Evolutionary conservation across 2,888 invertebrate genomes (phyloP).

Genomic region (Hedychridium roseum): DNA sequence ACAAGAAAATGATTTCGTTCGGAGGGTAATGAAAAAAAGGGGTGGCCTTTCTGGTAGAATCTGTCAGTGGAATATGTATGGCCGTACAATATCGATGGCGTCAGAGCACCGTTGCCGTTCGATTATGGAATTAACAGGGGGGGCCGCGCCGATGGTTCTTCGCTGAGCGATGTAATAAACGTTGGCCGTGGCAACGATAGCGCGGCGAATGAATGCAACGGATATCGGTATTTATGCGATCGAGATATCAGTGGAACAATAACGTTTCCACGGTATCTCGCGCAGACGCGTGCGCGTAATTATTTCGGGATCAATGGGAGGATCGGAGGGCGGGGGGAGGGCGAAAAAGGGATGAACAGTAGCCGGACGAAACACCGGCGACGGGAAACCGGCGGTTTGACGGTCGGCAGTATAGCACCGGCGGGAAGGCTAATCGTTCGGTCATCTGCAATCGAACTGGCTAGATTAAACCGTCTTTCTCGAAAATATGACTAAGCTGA

Average conservation of each 20-base stretch:
- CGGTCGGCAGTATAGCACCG: too few relatives aligned
- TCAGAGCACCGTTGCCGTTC: conserved; percentile 29
- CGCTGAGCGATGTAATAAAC: conserved; percentile 40
- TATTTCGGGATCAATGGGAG: conserved; percentile 41
- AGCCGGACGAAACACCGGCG: not conserved
- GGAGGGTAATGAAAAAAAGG: too few relatives aligned
- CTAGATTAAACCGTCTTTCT: too few relatives aligned
- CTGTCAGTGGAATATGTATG: too few relatives aligned
- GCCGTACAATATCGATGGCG: too few relatives aligned
- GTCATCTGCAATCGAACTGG: too few relatives aligned
- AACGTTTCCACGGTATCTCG: conserved; percentile 35
- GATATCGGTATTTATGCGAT: conserved; percentile 46
- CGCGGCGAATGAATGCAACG: conserved; percentile 43
- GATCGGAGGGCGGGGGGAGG: conserved; percentile 2
- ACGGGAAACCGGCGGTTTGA: conserved; percentile 7
- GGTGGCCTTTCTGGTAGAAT: too few relatives aligned
- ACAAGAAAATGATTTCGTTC: too few relatives aligned
- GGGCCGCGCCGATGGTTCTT: conserved; percentile 28
- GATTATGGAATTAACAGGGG: conserved; percentile 46
- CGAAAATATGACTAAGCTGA: too few relatives aligned
- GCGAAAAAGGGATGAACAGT: not conserved
- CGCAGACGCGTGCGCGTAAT: conserved; percentile 33
- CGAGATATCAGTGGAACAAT: conserved; percentile 44
- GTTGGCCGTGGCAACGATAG: conserved; percentile 36
- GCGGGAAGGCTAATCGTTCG: too few relatives aligned